These are phyloP conservation scores for Drepana falcataria DNA, from an alignment of 2,888 invertebrate genomes.

Conservation along the genomic window DNA sequence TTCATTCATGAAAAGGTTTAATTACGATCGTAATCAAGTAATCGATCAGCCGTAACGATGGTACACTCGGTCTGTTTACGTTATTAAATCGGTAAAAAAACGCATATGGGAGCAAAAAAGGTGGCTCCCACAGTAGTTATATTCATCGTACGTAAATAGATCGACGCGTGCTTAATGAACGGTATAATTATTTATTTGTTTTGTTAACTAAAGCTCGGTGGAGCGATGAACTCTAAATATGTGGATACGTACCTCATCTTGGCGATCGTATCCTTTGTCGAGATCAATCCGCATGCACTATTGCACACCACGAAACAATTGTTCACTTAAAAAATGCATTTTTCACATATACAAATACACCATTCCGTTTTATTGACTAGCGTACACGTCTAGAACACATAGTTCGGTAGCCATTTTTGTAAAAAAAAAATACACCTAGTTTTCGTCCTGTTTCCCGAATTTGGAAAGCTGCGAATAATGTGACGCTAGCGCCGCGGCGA, in stretches of 20 bases:
- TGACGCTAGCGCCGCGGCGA: slow-evolving; percentile 63
- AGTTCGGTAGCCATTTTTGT: slow-evolving; percentile 71
- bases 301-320: slow-evolving; percentile 72
- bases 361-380: slow-evolving; percentile 60
- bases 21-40: slow-evolving; percentile 57
- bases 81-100: slow-evolving; percentile 44
- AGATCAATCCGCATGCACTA: slow-evolving; percentile 71
- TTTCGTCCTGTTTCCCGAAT: slow-evolving; percentile 63
- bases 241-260: slow-evolving; percentile 69
- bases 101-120: slow-evolving; percentile 37
- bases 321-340: slow-evolving; percentile 74
- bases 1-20: slow-evolving; percentile 67
- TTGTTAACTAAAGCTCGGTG: slow-evolving; percentile 64
- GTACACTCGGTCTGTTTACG: slow-evolving; percentile 56
- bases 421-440: slow-evolving; percentile 57
- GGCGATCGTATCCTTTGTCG: slow-evolving; percentile 68
- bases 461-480: slow-evolving; percentile 58
- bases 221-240: slow-evolving; percentile 62
- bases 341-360: slow-evolving; percentile 61
- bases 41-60: slow-evolving; percentile 61
- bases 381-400: slow-evolving; percentile 51
- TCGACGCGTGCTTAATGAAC: slow-evolving; percentile 48
- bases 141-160: slow-evolving; percentile 57
- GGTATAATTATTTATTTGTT: slow-evolving; percentile 72
- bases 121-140: slow-evolving; percentile 45